These are phyloP conservation scores for Kuschelorhynchus macadamiae DNA, from an alignment of 2,888 invertebrate species.

Conservation along the genomic window DNA sequence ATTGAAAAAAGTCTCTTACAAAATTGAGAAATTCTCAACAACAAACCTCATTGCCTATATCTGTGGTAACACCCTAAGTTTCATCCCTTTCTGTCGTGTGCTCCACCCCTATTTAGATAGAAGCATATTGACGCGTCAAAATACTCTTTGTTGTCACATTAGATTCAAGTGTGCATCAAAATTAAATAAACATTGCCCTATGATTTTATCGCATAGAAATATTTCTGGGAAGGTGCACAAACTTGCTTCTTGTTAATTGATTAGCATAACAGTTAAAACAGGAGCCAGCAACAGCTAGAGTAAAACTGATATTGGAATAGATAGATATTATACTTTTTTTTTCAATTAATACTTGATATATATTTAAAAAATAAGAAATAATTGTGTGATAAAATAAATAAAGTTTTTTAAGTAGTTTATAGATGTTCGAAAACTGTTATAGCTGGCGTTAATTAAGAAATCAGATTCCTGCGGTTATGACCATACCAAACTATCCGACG, in stretches of 20 bases:
- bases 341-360: no score
- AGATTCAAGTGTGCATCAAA: conserved; percentile 57
- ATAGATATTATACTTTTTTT: no score
- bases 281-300: no score
- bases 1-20: not conserved
- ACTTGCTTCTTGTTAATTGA: not conserved
- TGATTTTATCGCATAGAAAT: conserved; percentile 18
- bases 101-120: conserved; percentile 55
- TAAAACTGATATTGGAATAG: no score
- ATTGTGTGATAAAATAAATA: no score
- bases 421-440: no score
- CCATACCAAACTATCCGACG: no score
- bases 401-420: no score
- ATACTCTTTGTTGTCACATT: conserved; percentile 59
- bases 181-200: conserved; percentile 52
- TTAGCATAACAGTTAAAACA: not conserved
- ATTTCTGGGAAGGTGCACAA: conserved; percentile 45
- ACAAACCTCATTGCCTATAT: conserved; percentile 14
- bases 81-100: conserved; percentile 54
- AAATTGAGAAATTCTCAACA: not conserved
- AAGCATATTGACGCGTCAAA: conserved; percentile 59
- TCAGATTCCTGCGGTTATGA: no score
- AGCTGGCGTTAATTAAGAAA: no score
- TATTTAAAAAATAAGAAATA: not conserved
- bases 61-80: conserved; percentile 27